Evolutionary conservation across 2,888 invertebrate genomes (phyloP), one percentile per base, ranked within the genome.

Genomic region (Hypercompe scribonia): DNA sequence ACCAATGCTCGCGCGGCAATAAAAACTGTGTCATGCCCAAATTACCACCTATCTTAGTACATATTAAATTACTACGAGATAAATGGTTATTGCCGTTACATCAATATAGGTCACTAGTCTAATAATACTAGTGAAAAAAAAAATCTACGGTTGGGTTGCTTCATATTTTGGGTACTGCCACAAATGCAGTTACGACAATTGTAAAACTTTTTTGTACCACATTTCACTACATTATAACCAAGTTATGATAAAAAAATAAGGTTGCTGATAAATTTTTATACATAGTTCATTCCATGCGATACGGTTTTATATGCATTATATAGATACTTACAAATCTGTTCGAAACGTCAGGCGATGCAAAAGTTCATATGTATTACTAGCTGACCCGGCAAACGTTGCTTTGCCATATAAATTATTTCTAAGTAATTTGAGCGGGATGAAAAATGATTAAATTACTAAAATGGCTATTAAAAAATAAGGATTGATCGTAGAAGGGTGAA

Each of bases 31-130:
- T 34, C 46, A 42, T 42, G 50, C 50, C 70, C 31, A 70, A 70
- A 64, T 70, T 50, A 46, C n/a, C 68, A 64, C 64, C 46, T 64
- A 64, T 46, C 64, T 70, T 31, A 61, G 13, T 58, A 28, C 28
- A 31, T 61, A 70, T 70, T 70, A 50, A 34, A 34, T 70, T 70
- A 46, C 70, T 34, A 28, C 46, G 33, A 34, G 64, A 70, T 50
- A 46, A 70, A 64, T 46, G 64, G 33, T 64, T 64, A 64, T 50
- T 70, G 70, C 15, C 64, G 63, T 46, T 31, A 28, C 34, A 64
- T 58, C 36, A 39, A 58, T 46, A 64, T 46, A 46, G 46, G 64
- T 46, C 70, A 64, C 42, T 33, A 42, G 61, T 24, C 63, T 33
- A 70, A 15, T 33, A 28, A 34, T 13, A 46, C 28, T 24, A 8